Base-by-base conservation (phyloP, 2,888 invertebrate genomes). In the Polylopha cassiicola region DNA sequence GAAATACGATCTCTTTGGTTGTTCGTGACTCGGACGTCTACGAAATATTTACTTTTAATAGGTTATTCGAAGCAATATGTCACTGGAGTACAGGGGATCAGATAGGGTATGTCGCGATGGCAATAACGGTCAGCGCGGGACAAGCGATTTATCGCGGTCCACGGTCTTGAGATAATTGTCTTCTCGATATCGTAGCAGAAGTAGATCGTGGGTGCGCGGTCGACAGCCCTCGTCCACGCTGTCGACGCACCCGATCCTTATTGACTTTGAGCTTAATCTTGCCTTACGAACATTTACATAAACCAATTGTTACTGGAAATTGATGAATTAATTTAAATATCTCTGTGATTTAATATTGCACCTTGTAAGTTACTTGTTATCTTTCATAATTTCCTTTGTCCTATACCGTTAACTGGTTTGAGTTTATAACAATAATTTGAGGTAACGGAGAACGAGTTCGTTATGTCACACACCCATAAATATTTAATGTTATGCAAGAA, bases 111-210 rank as follows among this genome's bases (percentile, higher is more conserved):
- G 61, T 61, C 55, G 47, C 51, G 50, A 52, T 60, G 59, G 61
- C 55, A 55, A 57, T 61, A 64, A 65, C 69, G 67, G 68, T 65
- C 61, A 58, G 43, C 53, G 45, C 50, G 51, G 44, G 53, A 54
- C 57, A 55, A 54, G 52, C 59, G 65, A 76, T 76, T 76, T 77
- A 78, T 77, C 65, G 69, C 59, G 32, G 38, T 43, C 53, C 50
- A 28, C 43, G 44, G 50, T 53, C 46, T 30, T 41, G 36, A 51
- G 61, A 73, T 76, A 74, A 74, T 75, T 73, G 71, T 73, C 70
- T 65, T 61, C 53, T 55, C 53, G 62, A 68, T 72, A 65, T 60
- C 59, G 56, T 55, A 21, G 24, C 43, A 49, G 53, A 58, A 64
- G 60, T 62, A 51, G 69, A 68, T 65, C 75, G 75, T 76, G 75